These are phyloP conservation scores for Heliornis fulica DNA, from an alignment of 2,113 vertebrate genomes.

Conservation along the genomic window DNA sequence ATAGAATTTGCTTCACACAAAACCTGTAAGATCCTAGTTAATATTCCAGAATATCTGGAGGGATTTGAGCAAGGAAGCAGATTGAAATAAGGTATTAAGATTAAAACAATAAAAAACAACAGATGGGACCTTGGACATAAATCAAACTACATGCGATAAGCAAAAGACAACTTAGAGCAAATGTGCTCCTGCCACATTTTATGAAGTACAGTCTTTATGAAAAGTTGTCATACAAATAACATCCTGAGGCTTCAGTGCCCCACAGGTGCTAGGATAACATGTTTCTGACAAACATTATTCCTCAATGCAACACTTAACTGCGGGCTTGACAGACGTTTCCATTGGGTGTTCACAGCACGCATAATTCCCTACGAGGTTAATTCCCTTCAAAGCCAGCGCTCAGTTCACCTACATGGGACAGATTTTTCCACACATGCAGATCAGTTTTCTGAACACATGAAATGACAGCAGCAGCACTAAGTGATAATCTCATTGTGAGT, in stretches of 20 bases:
- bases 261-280: background rate
- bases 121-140: constrained; percentile 32
- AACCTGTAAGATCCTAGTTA: constrained; percentile 16
- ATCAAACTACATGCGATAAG: background rate
- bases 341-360: background rate
- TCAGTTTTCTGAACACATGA: background rate
- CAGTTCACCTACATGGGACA: background rate
- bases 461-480: background rate
- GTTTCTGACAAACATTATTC: background rate
- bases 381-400: background rate
- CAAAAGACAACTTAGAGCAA: background rate
- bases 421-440: background rate
- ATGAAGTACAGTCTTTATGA: background rate
- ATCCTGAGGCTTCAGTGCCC: background rate
- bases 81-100: constrained; percentile 47
- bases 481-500: background rate
- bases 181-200: background rate
- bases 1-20: constrained; percentile 12
- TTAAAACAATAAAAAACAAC: constrained; percentile 50
- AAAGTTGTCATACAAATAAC: background rate
- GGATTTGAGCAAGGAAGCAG: constrained; percentile 21
- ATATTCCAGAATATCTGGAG: background rate
- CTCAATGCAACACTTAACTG: background rate
- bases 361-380: accelerated
- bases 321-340: background rate